These are phyloP conservation scores for Onychostruthus taczanowskii DNA, from an alignment of 2,113 vertebrate species.

Conservation along the genomic window DNA sequence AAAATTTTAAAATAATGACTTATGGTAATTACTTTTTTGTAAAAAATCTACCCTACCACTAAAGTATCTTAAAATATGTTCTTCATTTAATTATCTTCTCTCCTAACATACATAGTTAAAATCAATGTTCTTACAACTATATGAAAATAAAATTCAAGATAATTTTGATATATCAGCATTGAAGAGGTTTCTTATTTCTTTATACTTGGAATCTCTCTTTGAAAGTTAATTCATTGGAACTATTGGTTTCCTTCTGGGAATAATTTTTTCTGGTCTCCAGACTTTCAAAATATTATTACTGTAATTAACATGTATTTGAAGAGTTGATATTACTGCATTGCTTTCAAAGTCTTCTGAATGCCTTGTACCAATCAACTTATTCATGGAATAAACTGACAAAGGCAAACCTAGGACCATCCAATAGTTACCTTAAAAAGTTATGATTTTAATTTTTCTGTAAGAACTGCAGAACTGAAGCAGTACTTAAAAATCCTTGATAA, in stretches of 20 bases:
- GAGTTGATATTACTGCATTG: not conserved
- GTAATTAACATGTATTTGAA: conserved; percentile 17
- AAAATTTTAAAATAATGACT: not conserved
- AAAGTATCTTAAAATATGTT: not conserved
- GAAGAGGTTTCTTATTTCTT: not conserved
- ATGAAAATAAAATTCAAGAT: not conserved
- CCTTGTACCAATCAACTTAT: not conserved
- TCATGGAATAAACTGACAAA: not conserved
- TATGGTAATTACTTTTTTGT: not conserved
- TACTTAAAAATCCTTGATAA: not conserved
- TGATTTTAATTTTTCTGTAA: not conserved
- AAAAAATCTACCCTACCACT: not conserved
- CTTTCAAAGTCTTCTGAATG: not conserved
- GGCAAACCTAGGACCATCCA: not conserved
- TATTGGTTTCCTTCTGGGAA: not conserved
- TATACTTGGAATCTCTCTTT: not conserved
- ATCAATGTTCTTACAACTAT: not conserved
- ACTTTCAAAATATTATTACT: conserved; percentile 27
- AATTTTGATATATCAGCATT: not conserved
- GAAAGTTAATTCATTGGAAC: not conserved
- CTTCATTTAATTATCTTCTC: not conserved
- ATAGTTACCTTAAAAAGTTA: not conserved
- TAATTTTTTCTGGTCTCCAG: not conserved
- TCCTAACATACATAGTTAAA: not conserved
- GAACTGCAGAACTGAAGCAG: not conserved